A percentile compares a stretch with the other conserved stretches of the same genome.
Conservation (phyloP, 2,888 invertebrate genomes). For the Nematopogon swammerdamellus region DNA sequence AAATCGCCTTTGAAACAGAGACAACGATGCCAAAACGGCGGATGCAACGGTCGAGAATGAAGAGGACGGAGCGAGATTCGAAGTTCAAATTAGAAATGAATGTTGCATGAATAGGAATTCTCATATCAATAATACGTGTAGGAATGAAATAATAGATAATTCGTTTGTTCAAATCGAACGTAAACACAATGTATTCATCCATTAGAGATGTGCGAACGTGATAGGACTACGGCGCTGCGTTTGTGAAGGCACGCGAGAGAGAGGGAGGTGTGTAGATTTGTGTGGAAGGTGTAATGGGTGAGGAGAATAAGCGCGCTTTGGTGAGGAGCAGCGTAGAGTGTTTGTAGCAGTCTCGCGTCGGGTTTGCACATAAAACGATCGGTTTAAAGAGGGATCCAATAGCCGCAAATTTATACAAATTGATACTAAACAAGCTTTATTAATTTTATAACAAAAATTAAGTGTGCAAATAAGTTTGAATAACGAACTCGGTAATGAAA, state of each 20-base stretch:
- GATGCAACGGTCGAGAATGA: constrained; percentile 12
- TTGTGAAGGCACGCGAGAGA: constrained; percentile 16
- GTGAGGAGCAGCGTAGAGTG: constrained; percentile 8
- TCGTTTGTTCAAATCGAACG: constrained; percentile 54
- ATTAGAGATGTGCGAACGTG: constrained; percentile 38
- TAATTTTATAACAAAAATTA: constrained; percentile 59
- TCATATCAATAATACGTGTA: constrained; percentile 54
- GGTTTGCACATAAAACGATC: constrained; percentile 54
- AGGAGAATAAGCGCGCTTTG: background rate
- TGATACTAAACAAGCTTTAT: constrained; percentile 57
- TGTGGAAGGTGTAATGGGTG: constrained; percentile 7
- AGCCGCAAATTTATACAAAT: constrained; percentile 56
- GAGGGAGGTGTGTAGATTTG: constrained; percentile 21
- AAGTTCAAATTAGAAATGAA: constrained; percentile 22
- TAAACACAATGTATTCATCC: constrained; percentile 54
- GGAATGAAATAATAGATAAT: constrained; percentile 59
- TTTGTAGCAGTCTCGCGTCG: constrained; percentile 49
- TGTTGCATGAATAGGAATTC: constrained; percentile 44
- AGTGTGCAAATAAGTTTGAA: constrained; percentile 55
- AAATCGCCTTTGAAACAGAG: constrained; percentile 22
- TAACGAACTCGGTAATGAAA: constrained; percentile 43
- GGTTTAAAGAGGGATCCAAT: constrained; percentile 55
- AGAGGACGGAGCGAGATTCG: constrained; percentile 24
- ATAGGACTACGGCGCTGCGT: constrained; percentile 11
- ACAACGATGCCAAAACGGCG: constrained; percentile 13